phyloP scores from a whole-genome alignment of 2,888 invertebrate genomes.

The Eupeodes luniger region DNA sequence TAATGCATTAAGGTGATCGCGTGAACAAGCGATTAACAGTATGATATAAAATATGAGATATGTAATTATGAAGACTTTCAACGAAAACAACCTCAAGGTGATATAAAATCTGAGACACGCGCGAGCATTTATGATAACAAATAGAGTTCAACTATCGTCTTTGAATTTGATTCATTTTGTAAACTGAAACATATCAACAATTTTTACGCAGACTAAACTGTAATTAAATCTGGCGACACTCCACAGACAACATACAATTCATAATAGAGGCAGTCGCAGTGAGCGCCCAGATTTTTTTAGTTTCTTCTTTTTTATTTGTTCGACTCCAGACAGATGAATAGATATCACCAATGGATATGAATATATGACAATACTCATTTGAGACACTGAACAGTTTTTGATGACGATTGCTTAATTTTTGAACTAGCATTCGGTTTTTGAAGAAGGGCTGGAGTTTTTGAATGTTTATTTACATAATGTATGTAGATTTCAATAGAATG shows the following conservation, averaged over 20 bases:
- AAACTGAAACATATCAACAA: constrained; percentile 19
- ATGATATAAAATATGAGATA: not conserved
- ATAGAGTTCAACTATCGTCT: constrained; percentile 19
- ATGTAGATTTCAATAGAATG: not conserved
- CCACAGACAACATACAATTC: constrained; percentile 10
- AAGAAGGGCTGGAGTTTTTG: not conserved
- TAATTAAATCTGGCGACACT: constrained; percentile 34
- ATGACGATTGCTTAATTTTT: constrained; percentile 19
- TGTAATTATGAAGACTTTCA: not conserved
- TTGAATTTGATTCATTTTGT: constrained; percentile 31
- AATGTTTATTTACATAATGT: constrained; percentile 7
- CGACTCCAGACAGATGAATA: not conserved
- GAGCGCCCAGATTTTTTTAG: constrained; percentile 18
- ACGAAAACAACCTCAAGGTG: constrained; percentile 3
- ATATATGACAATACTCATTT: not conserved
- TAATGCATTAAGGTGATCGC: not conserved
- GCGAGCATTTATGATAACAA: not conserved
- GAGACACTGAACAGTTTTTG: constrained; percentile 23
- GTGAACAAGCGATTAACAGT: not conserved
- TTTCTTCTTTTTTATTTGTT: not conserved
- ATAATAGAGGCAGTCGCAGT: not conserved
- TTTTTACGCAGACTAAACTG: constrained; percentile 31
- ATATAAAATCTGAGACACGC: constrained; percentile 24
- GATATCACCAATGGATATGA: not conserved
- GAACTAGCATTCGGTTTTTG: not conserved